Base-by-base conservation (phyloP, 2,113 vertebrate genomes). In the Siniperca knerii region DNA sequence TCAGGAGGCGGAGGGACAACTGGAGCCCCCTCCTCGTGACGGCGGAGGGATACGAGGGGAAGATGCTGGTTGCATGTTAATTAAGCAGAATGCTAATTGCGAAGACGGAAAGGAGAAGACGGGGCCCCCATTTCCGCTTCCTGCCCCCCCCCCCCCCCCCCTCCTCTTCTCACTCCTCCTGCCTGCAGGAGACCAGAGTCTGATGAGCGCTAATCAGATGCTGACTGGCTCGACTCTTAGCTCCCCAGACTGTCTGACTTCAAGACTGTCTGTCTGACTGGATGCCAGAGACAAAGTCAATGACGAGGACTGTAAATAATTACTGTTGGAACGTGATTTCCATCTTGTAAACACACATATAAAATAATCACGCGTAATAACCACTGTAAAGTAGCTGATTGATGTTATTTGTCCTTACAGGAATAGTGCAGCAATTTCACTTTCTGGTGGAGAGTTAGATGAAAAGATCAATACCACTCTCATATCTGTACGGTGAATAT, bases 61-160 rank as follows among this genome's bases (percentile, higher is more conserved):
- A 89, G 95, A 92, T 88, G 89, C 87, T 89, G 77, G 91, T 58
- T 90, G 94, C 88, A 92, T 95, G 93, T 94, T 81, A 90, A 92
- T 96, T 93, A 92, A 91, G 90, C 81, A 70, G 88, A 91, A 94
- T 95, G 55, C 88, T 94, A 94, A 94, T 94, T 93, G 86, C 84
- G 87, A 58, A 79, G 84, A 79, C 25, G 77, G 75, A 72, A 58
- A 64, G 61, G 50, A 81, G 77, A 81, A 21, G 72, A 79, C 1
- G 66, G 81, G 78, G 87, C 76, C 88, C 86, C 71, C 85, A 81
- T 87, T 90, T 90, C 84, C 89, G 83, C 73, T 66, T 60, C 58
- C 72, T 2, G n/a, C 12, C 15, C 35, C 52, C 5, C 46, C 6
- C 21, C 46, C 71, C 23, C 35, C 0, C 25, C 25, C 25, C 65